Conservation (phyloP, 2,888 invertebrate genomes). For the Tetragonisca angustula region DNA sequence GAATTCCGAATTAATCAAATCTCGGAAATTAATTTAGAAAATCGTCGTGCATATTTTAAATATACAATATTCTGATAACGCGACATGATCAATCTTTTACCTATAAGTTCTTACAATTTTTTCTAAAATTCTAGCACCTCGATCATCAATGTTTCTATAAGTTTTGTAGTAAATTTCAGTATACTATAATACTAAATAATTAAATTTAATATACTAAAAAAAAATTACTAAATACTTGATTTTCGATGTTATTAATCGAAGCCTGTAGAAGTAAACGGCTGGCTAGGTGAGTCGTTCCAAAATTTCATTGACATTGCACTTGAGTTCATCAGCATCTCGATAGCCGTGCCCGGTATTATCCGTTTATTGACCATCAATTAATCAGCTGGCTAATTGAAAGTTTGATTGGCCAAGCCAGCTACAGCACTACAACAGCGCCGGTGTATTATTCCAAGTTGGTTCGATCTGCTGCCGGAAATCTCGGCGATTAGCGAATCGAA, state of each 20-base stretch:
- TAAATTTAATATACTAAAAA: too few relatives aligned
- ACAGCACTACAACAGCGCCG: background rate
- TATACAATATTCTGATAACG: background rate
- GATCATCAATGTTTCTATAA: background rate
- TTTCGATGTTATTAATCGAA: background rate
- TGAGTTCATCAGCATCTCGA: background rate
- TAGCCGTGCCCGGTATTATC: background rate
- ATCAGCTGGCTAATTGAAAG: constrained; percentile 42
- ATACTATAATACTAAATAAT: too few relatives aligned
- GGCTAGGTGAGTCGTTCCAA: background rate
- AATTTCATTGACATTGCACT: constrained; percentile 1
- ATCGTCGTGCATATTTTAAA: too few relatives aligned
- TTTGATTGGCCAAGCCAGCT: constrained; percentile 27
- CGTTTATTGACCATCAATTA: constrained; percentile 35
- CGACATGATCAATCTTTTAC: too few relatives aligned
- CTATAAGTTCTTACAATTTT: background rate
- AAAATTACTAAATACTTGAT: background rate
- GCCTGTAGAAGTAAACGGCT: background rate
- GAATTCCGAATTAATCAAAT: too few relatives aligned
- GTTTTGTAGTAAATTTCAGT: background rate
- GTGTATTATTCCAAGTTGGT: constrained; percentile 8
- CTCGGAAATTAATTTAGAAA: too few relatives aligned
- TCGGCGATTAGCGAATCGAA: background rate
- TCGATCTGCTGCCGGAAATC: background rate
- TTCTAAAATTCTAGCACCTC: background rate